Evolutionary conservation across 2,113 vertebrate species (phyloP).

Genomic region (Nothoprocta perdicaria): DNA sequence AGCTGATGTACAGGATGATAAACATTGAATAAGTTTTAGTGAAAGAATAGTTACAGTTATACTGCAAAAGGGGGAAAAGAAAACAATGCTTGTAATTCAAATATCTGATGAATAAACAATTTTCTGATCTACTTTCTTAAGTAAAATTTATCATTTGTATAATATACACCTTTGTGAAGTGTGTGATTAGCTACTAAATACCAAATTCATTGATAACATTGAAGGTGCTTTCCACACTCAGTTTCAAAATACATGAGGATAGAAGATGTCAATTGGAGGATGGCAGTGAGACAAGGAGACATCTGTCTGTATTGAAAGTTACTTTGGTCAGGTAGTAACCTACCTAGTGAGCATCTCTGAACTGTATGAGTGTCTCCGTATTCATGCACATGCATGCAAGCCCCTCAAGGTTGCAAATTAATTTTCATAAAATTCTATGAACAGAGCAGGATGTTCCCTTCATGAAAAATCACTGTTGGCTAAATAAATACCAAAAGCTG

Average conservation of each 20-base stretch:
- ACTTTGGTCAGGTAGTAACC: neutral
- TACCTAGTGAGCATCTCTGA: neutral
- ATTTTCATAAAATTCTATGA: neutral
- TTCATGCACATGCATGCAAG: neutral
- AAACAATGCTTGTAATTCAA: neutral
- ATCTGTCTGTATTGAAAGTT: neutral
- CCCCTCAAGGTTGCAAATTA: neutral
- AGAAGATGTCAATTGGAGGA: neutral
- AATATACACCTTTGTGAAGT: conserved; percentile 11
- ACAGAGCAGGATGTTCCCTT: neutral
- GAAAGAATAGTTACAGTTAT: neutral
- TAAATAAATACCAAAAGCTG: neutral
- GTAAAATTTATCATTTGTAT: neutral
- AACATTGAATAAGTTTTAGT: neutral
- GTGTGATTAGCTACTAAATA: conserved; percentile 34
- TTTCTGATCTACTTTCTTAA: conserved; percentile 23
- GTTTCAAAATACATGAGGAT: conserved; percentile 28
- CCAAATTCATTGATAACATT: neutral
- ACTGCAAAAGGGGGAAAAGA: neutral
- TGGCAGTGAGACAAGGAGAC: neutral
- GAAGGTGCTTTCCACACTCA: neutral
- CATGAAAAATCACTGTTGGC: neutral
- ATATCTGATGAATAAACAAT: conserved; percentile 4
- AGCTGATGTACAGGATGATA: neutral
- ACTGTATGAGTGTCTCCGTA: neutral